Percentiles rank a stretch among this genome's conserved stretches.
phyloP scores from a whole-genome alignment of 2,113 vertebrate species.

The Odocoileus hemionus region DNA sequence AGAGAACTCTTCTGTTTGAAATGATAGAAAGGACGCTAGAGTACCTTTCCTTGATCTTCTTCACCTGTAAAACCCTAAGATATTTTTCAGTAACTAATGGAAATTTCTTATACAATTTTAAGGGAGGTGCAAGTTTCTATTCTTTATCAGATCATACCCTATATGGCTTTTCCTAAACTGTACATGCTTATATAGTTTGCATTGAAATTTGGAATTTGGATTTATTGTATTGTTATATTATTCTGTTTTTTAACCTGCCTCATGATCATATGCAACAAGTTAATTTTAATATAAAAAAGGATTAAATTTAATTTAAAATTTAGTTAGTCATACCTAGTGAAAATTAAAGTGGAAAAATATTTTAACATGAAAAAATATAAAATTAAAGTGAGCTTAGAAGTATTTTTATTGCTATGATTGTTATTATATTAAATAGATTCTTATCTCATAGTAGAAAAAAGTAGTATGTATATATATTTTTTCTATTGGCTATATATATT shows the following conservation, averaged over 20 bases:
- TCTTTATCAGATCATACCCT: not conserved
- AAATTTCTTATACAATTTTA: slow-evolving; percentile 13
- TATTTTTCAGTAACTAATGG: not conserved
- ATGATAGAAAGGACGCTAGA: not conserved
- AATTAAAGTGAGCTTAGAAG: not conserved
- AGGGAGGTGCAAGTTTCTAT: not conserved
- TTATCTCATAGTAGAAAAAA: not conserved
- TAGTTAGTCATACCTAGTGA: not conserved
- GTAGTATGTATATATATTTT: not conserved
- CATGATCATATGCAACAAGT: not conserved
- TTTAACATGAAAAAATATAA: not conserved
- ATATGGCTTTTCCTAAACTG: not conserved
- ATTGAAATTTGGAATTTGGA: not conserved
- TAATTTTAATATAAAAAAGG: not conserved
- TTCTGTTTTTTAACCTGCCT: not conserved
- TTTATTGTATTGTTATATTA: not conserved
- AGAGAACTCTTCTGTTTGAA: not conserved
- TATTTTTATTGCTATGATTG: not conserved
- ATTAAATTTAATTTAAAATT: not conserved
- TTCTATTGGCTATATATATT: not conserved
- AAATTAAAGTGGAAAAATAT: not conserved
- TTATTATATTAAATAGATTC: not conserved
- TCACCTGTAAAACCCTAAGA: not conserved
- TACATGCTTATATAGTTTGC: not conserved
- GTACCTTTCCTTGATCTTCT: not conserved